These are phyloP conservation scores for Balearica regulorum DNA, from an alignment of 2,797 vertebrate genomes.

Conservation along the genomic window DNA sequence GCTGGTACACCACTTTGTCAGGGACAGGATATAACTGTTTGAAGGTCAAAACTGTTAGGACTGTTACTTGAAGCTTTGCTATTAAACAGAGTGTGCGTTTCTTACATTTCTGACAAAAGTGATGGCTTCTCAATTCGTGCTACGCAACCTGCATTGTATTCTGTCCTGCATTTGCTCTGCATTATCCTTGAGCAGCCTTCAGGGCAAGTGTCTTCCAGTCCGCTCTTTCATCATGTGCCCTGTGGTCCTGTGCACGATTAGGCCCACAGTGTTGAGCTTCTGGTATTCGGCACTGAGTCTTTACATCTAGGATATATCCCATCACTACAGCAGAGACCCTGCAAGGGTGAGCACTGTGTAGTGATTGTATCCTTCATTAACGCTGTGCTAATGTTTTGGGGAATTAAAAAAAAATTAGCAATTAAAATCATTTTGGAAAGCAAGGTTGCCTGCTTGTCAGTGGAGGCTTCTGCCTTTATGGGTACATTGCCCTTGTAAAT, in stretches of 20 bases:
- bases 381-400: background rate
- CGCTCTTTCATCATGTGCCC: background rate
- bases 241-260: background rate
- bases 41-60: background rate
- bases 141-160: background rate
- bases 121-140: background rate
- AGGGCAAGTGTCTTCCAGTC: background rate
- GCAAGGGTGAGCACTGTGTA: background rate
- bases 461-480: conserved; percentile 38
- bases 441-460: conserved; percentile 19
- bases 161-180: background rate
- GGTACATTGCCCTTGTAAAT: conserved; percentile 46
- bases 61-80: background rate
- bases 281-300: background rate
- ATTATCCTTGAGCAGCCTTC: background rate
- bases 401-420: background rate
- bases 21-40: accelerated
- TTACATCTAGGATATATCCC: background rate
- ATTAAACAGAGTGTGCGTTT: background rate
- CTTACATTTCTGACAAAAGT: background rate
- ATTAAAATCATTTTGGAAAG: conserved; percentile 34
- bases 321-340: background rate
- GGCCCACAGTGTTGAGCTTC: background rate
- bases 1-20: background rate
- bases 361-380: background rate